Base-by-base conservation (phyloP, 2,113 vertebrate species). In the Saguinus midas region DNA sequence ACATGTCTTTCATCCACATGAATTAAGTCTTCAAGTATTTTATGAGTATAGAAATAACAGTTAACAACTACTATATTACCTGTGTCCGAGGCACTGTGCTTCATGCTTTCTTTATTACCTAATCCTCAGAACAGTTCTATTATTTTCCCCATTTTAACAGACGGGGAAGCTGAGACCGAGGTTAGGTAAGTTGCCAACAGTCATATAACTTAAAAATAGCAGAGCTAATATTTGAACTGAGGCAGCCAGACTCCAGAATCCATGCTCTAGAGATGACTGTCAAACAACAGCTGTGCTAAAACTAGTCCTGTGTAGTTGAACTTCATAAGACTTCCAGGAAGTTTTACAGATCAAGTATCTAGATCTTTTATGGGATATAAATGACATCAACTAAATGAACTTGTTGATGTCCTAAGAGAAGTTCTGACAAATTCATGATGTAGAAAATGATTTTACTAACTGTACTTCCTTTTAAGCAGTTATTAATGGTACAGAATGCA, bases 361-460 rank as follows among this genome's bases (percentile, higher is more conserved):
- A 66, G 52, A 87, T 85, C 87, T 88, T 89, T 86, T 90, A 68
- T 78, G 86, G 35, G 16, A 81, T 61, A 57, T 52, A 95, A 95
- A 90, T 48, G 29, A 52, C 4, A 87, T 43, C 84, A 95, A 85
- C 23, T 43, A 70, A 94, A 58, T 90, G 61, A 93, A 37, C 23
- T 70, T 87, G 37, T 88, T 94, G 37, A 85, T 78, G 72, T 32
- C 70, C 57, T 81, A 64, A 95, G 75, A 89, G 52, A 79, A 75
- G 40, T 84, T 92, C 76, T 90, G 40, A 96, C 88, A 90, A 94
- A 84, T 55, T 70, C 21, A 76, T 88, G 61, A 50, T 21, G 32
- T 80, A 73, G 61, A 89, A 96, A 82, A 91, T 76, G 7, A 66
- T 64, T 87, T 68, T 61, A 87, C 48, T 75, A 70, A 76, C n/a